Percentiles rank a stretch among this genome's conserved stretches.
Evolutionary conservation across 2,888 invertebrate genomes (phyloP).

Genomic region (Dilophus febrilis): DNA sequence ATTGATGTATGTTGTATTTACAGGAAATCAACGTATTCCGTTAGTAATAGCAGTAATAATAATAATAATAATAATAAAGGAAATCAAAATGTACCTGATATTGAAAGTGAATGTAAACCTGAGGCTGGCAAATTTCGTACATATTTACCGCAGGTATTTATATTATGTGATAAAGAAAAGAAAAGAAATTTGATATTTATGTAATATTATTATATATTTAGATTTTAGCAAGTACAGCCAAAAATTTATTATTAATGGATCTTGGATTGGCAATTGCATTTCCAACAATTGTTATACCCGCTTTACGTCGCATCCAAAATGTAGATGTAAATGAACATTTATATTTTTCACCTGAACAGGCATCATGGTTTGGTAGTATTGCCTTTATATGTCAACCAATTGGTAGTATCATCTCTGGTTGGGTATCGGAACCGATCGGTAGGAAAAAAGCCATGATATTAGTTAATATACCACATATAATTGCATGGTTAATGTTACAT

Average conservation of each 20-base stretch:
- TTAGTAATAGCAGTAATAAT: too few species aligned
- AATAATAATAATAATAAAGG: too few species aligned
- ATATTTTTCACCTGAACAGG: conserved; percentile 33
- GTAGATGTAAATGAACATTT: conserved; percentile 20
- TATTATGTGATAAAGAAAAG: too few species aligned
- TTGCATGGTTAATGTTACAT: conserved; percentile 39
- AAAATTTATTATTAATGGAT: conserved; percentile 37
- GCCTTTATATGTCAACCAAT: conserved; percentile 39
- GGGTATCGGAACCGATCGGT: conserved; percentile 36
- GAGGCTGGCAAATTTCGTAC: too few species aligned
- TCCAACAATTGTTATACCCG: conserved; percentile 40
- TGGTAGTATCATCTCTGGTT: conserved; percentile 39
- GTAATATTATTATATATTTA: conserved; percentile 15
- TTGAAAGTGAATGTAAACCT: too few species aligned
- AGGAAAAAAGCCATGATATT: conserved; percentile 36
- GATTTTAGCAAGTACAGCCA: conserved; percentile 36
- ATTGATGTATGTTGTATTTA: too few species aligned
- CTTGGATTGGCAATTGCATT: conserved; percentile 40
- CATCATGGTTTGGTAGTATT: conserved; percentile 44
- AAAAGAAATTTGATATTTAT: background rate
- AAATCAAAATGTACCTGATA: too few species aligned
- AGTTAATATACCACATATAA: conserved; percentile 38
- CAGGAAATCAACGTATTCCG: too few species aligned
- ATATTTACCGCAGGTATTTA: too few species aligned
- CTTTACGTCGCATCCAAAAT: conserved; percentile 33